These are phyloP conservation scores for Sorex fumeus DNA, from an alignment of 2,113 vertebrate genomes.

Conservation along the genomic window DNA sequence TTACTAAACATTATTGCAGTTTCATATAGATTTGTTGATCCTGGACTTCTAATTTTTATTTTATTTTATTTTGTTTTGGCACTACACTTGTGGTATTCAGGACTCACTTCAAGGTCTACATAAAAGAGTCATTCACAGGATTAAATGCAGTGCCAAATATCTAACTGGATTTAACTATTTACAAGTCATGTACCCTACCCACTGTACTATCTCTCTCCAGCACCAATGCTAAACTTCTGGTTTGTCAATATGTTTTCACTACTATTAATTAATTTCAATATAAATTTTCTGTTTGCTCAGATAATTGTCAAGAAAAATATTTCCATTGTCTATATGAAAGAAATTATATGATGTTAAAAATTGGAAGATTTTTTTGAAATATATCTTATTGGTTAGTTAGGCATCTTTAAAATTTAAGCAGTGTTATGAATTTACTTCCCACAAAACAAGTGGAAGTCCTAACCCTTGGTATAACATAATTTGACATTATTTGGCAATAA, in stretches of 20 bases:
- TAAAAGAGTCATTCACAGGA: too few relatives aligned
- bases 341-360: neutral
- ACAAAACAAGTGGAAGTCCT: neutral
- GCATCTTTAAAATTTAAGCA: slow-evolving; percentile 11
- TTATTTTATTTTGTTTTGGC: neutral
- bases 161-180: too few relatives aligned
- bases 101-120: too few relatives aligned
- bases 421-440: neutral
- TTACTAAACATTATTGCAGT: neutral
- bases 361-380: neutral
- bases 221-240: neutral
- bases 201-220: too few relatives aligned
- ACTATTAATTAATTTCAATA: neutral
- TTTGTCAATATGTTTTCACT: neutral
- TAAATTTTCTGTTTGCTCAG: slow-evolving; percentile 12
- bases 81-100: too few relatives aligned
- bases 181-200: too few relatives aligned
- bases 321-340: neutral
- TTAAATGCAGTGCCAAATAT: too few relatives aligned
- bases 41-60: neutral
- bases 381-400: neutral
- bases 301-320: neutral
- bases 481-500: neutral
- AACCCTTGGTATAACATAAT: neutral
- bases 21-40: neutral